Evolutionary conservation across 2,888 invertebrate species (phyloP).

Genomic region (Carabus problematicus): DNA sequence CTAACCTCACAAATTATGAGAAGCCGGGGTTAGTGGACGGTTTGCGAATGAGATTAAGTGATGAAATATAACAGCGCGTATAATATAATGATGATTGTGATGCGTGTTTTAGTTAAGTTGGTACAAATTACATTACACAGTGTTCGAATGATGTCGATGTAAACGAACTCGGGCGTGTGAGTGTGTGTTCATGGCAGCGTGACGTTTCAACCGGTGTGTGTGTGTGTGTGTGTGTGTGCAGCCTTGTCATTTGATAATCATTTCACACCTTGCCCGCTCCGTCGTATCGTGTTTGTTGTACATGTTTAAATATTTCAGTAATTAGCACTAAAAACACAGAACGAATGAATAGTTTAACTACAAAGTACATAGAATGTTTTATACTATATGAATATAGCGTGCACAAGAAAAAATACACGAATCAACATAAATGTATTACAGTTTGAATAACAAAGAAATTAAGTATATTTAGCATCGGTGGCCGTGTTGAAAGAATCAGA

Average conservation of each 20-base stretch:
- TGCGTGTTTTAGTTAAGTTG: slow-evolving; percentile 28
- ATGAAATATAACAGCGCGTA: background rate
- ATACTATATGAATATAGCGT: too few relatives aligned
- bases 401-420: background rate
- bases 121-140: slow-evolving; percentile 29
- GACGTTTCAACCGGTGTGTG: slow-evolving; percentile 18
- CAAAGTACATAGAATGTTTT: too few relatives aligned
- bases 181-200: slow-evolving; percentile 28
- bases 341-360: background rate
- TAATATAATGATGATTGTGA: slow-evolving; percentile 2
- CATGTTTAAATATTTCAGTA: slow-evolving; percentile 15
- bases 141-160: slow-evolving; percentile 29
- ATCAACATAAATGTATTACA: too few relatives aligned
- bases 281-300: slow-evolving; percentile 9
- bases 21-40: too few relatives aligned
- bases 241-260: slow-evolving; percentile 38
- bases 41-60: background rate
- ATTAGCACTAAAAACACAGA: slow-evolving; percentile 8
- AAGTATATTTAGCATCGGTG: background rate
- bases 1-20: too few relatives aligned
- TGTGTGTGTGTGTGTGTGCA: slow-evolving; percentile 19
- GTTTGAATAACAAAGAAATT: background rate
- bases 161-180: slow-evolving; percentile 31
- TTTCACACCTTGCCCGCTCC: slow-evolving; percentile 31
- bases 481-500: too few relatives aligned